Conservation (phyloP, 2,113 vertebrate species). For the Pygoscelis antarcticus region DNA sequence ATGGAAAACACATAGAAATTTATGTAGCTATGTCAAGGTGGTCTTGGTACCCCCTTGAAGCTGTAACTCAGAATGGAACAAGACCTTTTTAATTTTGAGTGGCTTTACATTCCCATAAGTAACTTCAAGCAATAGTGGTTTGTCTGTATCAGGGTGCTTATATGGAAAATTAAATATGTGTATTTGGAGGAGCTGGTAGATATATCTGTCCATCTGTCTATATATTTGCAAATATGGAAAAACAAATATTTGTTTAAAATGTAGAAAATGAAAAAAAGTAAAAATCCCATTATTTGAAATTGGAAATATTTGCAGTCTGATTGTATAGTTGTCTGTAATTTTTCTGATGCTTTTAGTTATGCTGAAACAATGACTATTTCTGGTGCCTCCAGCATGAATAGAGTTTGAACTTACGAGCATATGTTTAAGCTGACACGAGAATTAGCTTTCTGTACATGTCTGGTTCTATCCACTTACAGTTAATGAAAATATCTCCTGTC, state of each 20-base stretch:
- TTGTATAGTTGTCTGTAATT: neutral
- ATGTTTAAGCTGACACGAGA: neutral
- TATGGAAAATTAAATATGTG: slow-evolving; percentile 27
- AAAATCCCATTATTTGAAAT: neutral
- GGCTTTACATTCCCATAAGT: neutral
- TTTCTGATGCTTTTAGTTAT: neutral
- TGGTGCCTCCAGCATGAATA: neutral
- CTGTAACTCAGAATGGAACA: slow-evolving; percentile 17
- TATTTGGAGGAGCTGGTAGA: neutral
- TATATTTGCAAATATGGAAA: neutral
- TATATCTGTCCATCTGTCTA: neutral
- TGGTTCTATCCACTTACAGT: neutral
- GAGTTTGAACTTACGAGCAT: neutral
- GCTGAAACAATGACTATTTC: neutral
- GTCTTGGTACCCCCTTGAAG: neutral
- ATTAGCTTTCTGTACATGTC: neutral
- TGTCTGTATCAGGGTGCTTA: neutral
- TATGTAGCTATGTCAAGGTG: neutral
- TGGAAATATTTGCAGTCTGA: neutral
- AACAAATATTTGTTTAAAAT: neutral
- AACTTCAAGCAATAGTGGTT: neutral
- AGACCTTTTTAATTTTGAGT: slow-evolving; percentile 32
- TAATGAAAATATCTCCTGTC: slow-evolving; percentile 2
- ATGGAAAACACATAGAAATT: neutral
- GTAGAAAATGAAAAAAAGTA: neutral